Evolutionary conservation across 2,113 vertebrate species (phyloP).

Genomic region (Struthio camelus): DNA sequence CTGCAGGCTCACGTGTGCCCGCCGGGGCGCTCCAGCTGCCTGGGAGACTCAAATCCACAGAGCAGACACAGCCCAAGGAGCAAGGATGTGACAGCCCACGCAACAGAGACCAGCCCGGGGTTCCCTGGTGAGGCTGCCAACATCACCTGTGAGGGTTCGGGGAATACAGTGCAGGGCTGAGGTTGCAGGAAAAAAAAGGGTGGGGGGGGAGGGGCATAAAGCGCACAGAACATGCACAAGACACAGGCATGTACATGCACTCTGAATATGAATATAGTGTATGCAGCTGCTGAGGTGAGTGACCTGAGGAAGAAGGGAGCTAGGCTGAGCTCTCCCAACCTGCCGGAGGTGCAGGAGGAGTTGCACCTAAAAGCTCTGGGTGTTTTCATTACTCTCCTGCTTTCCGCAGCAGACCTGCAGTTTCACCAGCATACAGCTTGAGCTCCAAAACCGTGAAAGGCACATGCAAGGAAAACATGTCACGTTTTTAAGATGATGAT

Average conservation of each 20-base stretch:
- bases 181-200: neutral
- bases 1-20: neutral
- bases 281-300: neutral
- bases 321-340: neutral
- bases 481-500: neutral
- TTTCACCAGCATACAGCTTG: neutral
- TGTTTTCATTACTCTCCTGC: neutral
- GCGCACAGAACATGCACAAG: neutral
- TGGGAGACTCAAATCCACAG: neutral
- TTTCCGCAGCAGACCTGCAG: neutral
- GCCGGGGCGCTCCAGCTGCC: neutral
- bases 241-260: fast-evolving
- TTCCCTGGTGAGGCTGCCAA: neutral
- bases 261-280: fast-evolving
- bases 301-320: neutral
- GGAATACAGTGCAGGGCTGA: neutral
- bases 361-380: neutral
- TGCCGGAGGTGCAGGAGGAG: neutral
- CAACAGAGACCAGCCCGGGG: neutral
- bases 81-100: neutral
- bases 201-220: neutral
- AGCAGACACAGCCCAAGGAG: neutral
- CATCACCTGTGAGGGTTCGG: neutral
- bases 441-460: neutral
- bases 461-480: neutral